Conservation (phyloP, 2,797 vertebrate genomes). For the Periparus ater region DNA sequence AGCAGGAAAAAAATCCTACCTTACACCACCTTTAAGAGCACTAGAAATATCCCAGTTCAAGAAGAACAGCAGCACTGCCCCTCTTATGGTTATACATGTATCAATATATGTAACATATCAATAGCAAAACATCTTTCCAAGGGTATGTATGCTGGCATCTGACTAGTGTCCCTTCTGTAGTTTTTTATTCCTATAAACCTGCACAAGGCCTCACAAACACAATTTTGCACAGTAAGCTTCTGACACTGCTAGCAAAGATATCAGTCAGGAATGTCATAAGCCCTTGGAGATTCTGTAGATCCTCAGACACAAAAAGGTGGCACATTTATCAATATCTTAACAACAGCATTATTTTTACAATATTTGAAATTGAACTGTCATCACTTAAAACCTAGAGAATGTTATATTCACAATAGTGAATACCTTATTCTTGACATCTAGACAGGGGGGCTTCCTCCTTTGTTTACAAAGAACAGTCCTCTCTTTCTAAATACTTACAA, state of each 20-base stretch:
- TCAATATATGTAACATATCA: background rate
- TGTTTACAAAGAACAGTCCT: background rate
- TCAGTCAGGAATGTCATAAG: background rate
- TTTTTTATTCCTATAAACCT: background rate
- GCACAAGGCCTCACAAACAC: background rate
- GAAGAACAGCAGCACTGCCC: background rate
- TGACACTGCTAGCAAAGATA: fast-evolving
- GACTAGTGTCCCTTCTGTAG: background rate
- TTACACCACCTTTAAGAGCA: background rate
- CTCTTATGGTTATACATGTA: background rate
- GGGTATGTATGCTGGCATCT: background rate
- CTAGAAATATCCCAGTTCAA: background rate
- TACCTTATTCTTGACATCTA: background rate
- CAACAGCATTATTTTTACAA: background rate
- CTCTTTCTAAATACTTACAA: background rate
- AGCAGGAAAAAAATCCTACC: background rate
- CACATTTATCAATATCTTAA: background rate
- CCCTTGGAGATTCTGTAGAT: background rate
- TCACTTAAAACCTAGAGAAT: background rate
- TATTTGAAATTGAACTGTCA: background rate
- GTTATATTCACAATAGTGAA: background rate
- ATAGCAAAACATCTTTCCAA: background rate
- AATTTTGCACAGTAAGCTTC: background rate
- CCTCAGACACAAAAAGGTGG: background rate
- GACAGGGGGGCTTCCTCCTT: background rate